Evolutionary conservation across 2,113 vertebrate genomes (phyloP).

Genomic region (Glaucidium brasilianum): DNA sequence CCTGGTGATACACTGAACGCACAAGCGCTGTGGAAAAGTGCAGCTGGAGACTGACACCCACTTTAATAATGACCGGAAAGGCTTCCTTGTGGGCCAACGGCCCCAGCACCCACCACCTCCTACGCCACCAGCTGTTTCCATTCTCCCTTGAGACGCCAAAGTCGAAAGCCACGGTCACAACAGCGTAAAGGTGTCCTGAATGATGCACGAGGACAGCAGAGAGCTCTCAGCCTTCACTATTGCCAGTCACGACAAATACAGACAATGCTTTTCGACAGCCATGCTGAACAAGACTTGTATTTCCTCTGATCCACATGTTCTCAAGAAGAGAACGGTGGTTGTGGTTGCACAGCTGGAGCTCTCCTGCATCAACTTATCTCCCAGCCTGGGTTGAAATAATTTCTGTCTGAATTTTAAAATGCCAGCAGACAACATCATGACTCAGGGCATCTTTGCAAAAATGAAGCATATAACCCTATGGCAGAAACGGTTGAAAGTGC

Average conservation of each 20-base stretch:
- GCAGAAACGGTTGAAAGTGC: neutral
- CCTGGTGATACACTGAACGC: neutral
- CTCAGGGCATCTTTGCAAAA: neutral
- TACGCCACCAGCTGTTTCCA: neutral
- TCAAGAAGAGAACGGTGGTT: neutral
- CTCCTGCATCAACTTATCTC: neutral
- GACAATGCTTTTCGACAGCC: neutral
- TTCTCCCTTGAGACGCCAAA: neutral
- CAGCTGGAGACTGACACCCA: neutral
- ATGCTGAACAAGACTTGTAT: neutral
- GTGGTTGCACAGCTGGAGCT: neutral
- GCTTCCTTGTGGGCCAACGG: neutral
- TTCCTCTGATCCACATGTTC: neutral
- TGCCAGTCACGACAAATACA: neutral
- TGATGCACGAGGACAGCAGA: neutral
- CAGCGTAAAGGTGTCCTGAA: neutral
- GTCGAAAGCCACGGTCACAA: neutral
- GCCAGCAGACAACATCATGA: neutral
- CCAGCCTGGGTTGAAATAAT: neutral
- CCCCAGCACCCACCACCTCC: neutral
- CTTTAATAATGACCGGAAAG: neutral
- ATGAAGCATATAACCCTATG: rapidly evolving
- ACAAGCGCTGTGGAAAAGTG: neutral
- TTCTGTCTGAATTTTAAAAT: neutral
- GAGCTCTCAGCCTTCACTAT: neutral